Evolutionary conservation across 2,888 invertebrate genomes (phyloP).

Genomic region (Pandemis corylana): DNA sequence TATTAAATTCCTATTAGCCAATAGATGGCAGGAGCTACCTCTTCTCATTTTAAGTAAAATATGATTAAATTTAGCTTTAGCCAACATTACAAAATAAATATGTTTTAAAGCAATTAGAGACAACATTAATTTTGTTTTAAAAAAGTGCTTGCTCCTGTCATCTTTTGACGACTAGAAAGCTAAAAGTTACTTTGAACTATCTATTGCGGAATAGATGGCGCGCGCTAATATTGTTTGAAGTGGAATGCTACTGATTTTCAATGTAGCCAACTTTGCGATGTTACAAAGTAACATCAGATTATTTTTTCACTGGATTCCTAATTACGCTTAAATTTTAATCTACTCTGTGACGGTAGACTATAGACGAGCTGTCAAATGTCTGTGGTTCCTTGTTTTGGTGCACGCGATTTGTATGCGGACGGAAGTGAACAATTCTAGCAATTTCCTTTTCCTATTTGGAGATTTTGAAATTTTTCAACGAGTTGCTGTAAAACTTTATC

Average conservation of each 20-base stretch:
- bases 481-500: conserved; percentile 44
- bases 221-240: background rate
- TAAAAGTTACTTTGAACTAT: background rate
- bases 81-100: background rate
- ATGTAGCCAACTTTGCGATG: background rate
- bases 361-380: conserved; percentile 45
- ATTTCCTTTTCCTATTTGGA: conserved; percentile 74
- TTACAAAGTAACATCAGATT: background rate
- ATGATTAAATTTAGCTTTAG: background rate
- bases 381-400: conserved; percentile 64
- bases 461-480: conserved; percentile 49
- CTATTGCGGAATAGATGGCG: conserved; percentile 21
- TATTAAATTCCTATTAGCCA: background rate
- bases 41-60: background rate
- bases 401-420: conserved; percentile 61
- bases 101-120: background rate
- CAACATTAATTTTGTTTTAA: background rate
- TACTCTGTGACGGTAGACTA: background rate
- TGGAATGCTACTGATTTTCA: background rate
- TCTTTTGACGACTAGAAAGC: background rate
- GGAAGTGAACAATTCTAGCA: conserved; percentile 65
- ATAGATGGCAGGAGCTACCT: background rate
- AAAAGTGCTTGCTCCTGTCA: background rate
- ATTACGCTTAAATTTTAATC: background rate
- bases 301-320: background rate